Evolutionary conservation across 2,888 invertebrate species (phyloP), one percentile per base, ranked within the genome.

Genomic region (Harmothoe impar): DNA sequence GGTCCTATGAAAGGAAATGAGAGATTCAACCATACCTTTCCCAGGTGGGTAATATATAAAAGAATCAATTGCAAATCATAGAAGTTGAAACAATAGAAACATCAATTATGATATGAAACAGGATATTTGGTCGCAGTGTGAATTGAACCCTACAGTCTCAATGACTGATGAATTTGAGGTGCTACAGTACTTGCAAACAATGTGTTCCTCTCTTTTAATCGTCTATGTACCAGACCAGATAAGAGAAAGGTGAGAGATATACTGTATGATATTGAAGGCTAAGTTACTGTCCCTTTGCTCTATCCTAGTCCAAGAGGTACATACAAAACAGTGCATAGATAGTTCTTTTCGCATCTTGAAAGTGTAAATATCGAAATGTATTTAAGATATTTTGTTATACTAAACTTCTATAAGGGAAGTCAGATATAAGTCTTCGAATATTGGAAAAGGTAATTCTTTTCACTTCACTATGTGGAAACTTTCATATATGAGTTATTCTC

Each of bases 21-120:
- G 56, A 81, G 56, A 86, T 86, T 52, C 56, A 86, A 54, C 86
- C 86, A 86, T 86, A 86, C 86, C 86, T 86, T 86, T 86, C 86
- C 86, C 86, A 86, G 86, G 52, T 86, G 52, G 54, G 23, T 86
- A 86, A 86, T 86, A 86, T 86, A 52, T 31, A 86, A 86, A 56
- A 29, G 56, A 86, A 54, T 56, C 29, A 52, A 54, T 86, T 86
- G 86, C 86, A 86, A 86, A 86, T 86, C 86, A 86, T 86, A 86
- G 86, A 86, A 86, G 86, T 86, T 86, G 86, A 86, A 86, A 86
- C 86, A 86, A 86, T 86, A 86, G 86, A 86, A 86, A 86, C 86
- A 86, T 52, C 86, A 86, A 86, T 86, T 20, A 86, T 86, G 43
- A 43, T 43, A 43, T 43, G 81, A 81, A 81, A 81, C 81, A 81